Conservation (phyloP, 2,113 vertebrate species). For the Carlito syrichta region DNA sequence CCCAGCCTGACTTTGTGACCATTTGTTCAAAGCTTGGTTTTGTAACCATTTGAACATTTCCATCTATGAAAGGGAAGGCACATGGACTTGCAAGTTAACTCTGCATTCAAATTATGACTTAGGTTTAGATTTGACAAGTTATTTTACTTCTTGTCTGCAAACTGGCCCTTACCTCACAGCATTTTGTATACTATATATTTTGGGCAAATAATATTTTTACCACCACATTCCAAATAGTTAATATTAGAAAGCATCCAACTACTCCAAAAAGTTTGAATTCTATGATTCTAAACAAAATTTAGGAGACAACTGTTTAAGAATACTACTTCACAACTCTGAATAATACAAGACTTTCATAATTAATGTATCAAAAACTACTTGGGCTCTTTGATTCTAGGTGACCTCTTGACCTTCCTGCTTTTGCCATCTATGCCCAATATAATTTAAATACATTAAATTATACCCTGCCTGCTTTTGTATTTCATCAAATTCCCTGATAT, state of each 20-base stretch:
- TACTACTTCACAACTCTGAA: not conserved
- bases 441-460: not conserved
- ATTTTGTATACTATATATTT: not conserved
- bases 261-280: not conserved
- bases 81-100: not conserved
- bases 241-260: not conserved
- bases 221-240: not conserved
- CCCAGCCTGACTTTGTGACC: not conserved
- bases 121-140: not conserved
- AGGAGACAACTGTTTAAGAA: not conserved
- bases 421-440: not conserved
- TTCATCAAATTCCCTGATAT: not conserved
- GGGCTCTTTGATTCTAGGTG: not conserved
- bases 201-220: not conserved
- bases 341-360: not conserved
- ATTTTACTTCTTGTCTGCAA: not conserved
- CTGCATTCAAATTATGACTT: not conserved
- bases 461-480: not conserved
- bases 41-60: not conserved
- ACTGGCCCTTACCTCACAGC: not conserved
- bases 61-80: not conserved
- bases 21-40: not conserved
- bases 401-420: not conserved
- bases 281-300: not conserved
- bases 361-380: not conserved